Conservation (phyloP, 2,113 vertebrate species). For the Sorex fumeus region DNA sequence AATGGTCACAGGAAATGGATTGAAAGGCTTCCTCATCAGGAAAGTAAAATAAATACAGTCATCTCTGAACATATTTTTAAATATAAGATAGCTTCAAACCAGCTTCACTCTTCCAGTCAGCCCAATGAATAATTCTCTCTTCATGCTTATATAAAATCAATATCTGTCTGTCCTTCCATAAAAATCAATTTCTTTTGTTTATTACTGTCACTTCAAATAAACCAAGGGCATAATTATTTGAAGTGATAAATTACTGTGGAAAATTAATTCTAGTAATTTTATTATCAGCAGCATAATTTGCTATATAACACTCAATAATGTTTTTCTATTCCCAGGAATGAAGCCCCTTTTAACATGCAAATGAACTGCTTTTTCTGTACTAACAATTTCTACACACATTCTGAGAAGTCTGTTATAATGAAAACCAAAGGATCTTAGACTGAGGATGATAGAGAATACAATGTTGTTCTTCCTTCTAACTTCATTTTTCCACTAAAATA, state of each 20-base stretch:
- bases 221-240: not conserved
- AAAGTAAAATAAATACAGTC: not conserved
- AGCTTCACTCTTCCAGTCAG: not conserved
- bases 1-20: too few species aligned
- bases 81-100: not conserved
- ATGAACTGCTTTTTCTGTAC: not conserved
- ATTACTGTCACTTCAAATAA: slow-evolving; percentile 1
- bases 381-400: not conserved
- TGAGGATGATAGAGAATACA: not conserved
- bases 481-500: slow-evolving; percentile 52
- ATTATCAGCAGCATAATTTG: slow-evolving; percentile 7
- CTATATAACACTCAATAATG: not conserved
- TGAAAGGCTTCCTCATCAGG: not conserved
- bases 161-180: not conserved
- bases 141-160: slow-evolving; percentile 33
- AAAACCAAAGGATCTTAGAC: slow-evolving; percentile 36
- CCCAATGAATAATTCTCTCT: not conserved
- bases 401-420: not conserved
- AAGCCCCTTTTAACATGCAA: not conserved
- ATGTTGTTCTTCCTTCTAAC: not conserved
- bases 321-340: not conserved
- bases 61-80: not conserved
- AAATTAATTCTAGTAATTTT: slow-evolving; percentile 28
- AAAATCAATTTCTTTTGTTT: slow-evolving; percentile 40
- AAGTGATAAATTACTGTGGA: not conserved